phyloP scores from a whole-genome alignment of 1,140 invertebrate genomes.

The Maconellicoccus hirsutus region DNA sequence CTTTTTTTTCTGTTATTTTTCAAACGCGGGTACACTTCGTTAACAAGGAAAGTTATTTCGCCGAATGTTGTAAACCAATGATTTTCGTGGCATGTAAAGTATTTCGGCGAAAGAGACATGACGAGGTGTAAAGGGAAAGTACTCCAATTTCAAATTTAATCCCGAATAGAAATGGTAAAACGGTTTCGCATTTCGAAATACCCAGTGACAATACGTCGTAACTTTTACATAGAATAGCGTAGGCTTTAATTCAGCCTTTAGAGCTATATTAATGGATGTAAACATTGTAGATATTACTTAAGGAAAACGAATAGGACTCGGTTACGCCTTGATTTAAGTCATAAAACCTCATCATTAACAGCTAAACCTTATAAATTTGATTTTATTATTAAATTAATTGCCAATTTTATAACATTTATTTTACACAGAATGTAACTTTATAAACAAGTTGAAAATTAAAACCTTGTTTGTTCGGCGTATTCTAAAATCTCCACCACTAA shows the following conservation, averaged over 20 bases:
- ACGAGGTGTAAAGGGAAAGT: too few species aligned
- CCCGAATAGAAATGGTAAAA: background rate
- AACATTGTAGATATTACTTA: constrained; percentile 18
- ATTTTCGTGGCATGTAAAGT: too few species aligned
- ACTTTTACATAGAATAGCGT: constrained; percentile 15
- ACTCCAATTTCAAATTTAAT: too few species aligned
- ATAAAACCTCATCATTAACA: constrained; percentile 19
- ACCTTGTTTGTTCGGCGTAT: constrained; percentile 19
- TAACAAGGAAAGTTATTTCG: too few species aligned
- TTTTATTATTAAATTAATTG: constrained; percentile 21
- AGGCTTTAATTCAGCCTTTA: constrained; percentile 13
- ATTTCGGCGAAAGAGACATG: too few species aligned
- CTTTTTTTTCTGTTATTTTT: too few species aligned
- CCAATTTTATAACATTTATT: constrained; percentile 22
- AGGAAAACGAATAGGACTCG: constrained; percentile 15
- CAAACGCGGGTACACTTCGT: too few species aligned
- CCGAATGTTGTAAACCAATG: too few species aligned
- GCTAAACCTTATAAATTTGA: constrained; percentile 20
- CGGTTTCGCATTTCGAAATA: constrained; percentile 13
- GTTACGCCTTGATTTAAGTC: constrained; percentile 15
- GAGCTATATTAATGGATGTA: constrained; percentile 15
- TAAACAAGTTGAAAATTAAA: constrained; percentile 20
- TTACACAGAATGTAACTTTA: constrained; percentile 13
- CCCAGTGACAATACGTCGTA: constrained; percentile 11
- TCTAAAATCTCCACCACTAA: background rate